A percentile compares a stretch with the other conserved stretches of the same genome.
Evolutionary conservation across 2,113 vertebrate genomes (phyloP).

Genomic region (Bos indicus): DNA sequence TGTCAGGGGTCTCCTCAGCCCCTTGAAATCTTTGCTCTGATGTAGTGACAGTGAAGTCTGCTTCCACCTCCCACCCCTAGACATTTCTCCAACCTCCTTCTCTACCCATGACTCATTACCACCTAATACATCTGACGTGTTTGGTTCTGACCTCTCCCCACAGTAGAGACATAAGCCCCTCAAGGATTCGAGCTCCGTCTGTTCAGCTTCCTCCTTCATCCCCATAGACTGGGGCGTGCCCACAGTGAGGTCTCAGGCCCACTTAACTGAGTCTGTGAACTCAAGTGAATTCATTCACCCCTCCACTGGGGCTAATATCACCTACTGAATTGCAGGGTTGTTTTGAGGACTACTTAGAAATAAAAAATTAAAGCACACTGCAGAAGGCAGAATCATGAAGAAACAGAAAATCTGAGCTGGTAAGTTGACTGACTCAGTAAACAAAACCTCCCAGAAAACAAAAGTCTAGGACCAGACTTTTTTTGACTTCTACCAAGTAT

Average conservation of each 20-base stretch:
- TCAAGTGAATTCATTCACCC: background rate
- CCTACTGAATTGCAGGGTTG: background rate
- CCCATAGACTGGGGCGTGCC: background rate
- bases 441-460: background rate
- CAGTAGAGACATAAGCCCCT: background rate
- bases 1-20: background rate
- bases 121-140: background rate
- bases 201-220: background rate
- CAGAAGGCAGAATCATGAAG: background rate
- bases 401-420: background rate
- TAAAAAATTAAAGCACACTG: background rate
- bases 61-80: background rate
- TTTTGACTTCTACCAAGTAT: background rate
- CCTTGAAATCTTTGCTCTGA: background rate
- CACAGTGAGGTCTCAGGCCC: background rate
- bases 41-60: background rate
- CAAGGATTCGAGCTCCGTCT: background rate
- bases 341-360: background rate
- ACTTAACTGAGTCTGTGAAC: background rate
- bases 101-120: background rate
- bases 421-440: background rate
- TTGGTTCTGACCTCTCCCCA: background rate
- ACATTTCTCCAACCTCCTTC: background rate
- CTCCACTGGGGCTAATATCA: background rate
- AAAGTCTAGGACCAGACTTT: background rate